phyloP scores from a whole-genome alignment of 2,888 invertebrate genomes.

The Julus scandinavius region DNA sequence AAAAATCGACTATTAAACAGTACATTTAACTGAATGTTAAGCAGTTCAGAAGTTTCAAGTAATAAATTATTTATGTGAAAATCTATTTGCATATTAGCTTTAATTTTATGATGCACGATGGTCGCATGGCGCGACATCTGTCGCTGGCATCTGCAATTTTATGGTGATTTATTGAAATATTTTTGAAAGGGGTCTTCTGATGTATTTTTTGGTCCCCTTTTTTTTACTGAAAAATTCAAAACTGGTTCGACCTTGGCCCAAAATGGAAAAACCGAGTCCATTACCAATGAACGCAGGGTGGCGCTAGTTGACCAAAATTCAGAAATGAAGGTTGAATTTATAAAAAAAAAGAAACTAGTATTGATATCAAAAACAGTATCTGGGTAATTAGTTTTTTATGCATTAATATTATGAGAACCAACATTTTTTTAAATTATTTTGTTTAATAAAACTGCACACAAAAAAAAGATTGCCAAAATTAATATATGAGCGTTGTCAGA shows the following conservation, averaged over 20 bases:
- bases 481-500: too few species aligned
- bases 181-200: background rate
- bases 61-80: slow-evolving; percentile 6
- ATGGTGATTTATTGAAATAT: slow-evolving; percentile 45
- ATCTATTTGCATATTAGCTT: background rate
- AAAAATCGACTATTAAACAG: too few species aligned
- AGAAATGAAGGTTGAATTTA: too few species aligned
- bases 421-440: too few species aligned
- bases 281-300: background rate
- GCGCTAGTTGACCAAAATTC: background rate
- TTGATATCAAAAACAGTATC: too few species aligned
- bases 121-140: background rate
- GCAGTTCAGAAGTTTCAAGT: background rate
- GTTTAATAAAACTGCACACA: too few species aligned
- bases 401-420: too few species aligned
- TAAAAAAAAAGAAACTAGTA: too few species aligned
- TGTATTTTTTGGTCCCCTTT: background rate
- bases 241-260: slow-evolving; percentile 16
- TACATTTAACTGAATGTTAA: too few species aligned
- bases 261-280: background rate
- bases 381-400: too few species aligned
- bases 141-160: slow-evolving; percentile 30
- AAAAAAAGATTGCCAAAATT: background rate
- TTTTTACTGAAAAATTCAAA: slow-evolving; percentile 8
- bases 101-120: background rate